A percentile compares a stretch with the other conserved stretches of the same genome.
phyloP scores from a whole-genome alignment of 2,797 vertebrate genomes.

The Dendrocincla fuliginosa region DNA sequence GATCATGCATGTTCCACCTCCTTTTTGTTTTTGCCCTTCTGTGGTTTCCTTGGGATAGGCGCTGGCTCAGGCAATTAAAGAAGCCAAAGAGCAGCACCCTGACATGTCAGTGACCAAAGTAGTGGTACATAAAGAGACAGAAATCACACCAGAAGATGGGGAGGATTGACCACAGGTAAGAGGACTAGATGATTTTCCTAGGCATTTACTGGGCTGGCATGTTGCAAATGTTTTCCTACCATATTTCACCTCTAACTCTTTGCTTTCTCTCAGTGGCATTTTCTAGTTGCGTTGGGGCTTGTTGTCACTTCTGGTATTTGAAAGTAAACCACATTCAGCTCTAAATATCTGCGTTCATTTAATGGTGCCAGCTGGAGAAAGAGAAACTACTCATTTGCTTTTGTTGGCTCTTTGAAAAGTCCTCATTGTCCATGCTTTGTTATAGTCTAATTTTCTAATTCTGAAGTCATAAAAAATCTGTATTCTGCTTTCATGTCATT shows the following conservation, averaged over 20 bases:
- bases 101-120: slow-evolving; percentile 99
- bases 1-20: slow-evolving; percentile 87
- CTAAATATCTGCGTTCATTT: not conserved
- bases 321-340: not conserved
- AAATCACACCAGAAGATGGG: slow-evolving; percentile 96
- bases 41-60: slow-evolving; percentile 91
- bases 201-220: slow-evolving; percentile 73
- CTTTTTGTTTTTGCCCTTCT: slow-evolving; percentile 91
- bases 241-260: slow-evolving; percentile 64
- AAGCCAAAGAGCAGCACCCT: slow-evolving; percentile 99
- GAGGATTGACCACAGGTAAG: slow-evolving; percentile 98
- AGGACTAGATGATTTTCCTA: slow-evolving; percentile 66
- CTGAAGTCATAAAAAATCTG: not conserved
- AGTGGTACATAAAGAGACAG: slow-evolving; percentile 99
- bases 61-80: slow-evolving; percentile 99
- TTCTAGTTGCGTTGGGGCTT: not conserved
- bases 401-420: not conserved
- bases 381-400: slow-evolving; percentile 58
- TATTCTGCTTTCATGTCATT: slow-evolving; percentile 32
- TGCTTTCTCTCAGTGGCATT: slow-evolving; percentile 70
- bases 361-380: slow-evolving; percentile 66
- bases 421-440: slow-evolving; percentile 32
- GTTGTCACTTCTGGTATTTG: not conserved
- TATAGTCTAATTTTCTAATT: not conserved
- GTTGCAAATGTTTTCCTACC: slow-evolving; percentile 73